Conservation (phyloP, 2,888 invertebrate species). For the Trissolcus brochymenae region DNA sequence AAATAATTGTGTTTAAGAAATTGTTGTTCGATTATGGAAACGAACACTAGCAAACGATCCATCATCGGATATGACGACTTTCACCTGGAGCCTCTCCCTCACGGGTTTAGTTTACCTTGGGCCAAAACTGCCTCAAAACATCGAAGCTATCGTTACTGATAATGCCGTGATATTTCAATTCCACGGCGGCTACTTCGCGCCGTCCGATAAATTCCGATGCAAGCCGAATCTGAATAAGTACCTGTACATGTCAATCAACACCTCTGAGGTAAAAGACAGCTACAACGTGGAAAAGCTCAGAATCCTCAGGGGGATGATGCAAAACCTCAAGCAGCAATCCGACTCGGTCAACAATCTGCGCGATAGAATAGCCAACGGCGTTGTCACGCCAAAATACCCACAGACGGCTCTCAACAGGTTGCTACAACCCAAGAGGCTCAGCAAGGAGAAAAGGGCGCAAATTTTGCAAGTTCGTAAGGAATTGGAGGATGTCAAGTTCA, state of each 20-base stretch:
- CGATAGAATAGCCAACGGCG: conserved; percentile 75
- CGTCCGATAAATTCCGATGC: conserved; percentile 76
- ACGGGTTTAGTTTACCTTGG: conserved; percentile 88
- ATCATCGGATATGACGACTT: conserved; percentile 80
- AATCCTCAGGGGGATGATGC: conserved; percentile 76
- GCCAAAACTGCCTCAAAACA: conserved; percentile 82
- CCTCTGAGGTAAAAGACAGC: conserved; percentile 82
- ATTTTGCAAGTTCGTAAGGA: conserved; percentile 82
- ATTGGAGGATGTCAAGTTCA: conserved; percentile 84
- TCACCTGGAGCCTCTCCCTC: conserved; percentile 91
- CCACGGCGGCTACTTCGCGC: conserved; percentile 90
- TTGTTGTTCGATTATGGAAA: conserved; percentile 73
- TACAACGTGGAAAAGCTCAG: conserved; percentile 85
- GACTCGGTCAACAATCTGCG: conserved; percentile 78
- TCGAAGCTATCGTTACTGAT: conserved; percentile 82
- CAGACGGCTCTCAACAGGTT: conserved; percentile 70
- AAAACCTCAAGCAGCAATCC: conserved; percentile 83
- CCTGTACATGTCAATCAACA: conserved; percentile 67
- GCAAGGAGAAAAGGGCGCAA: conserved; percentile 81
- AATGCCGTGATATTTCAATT: conserved; percentile 91
- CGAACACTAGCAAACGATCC: conserved; percentile 65
- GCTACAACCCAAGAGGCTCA: conserved; percentile 78
- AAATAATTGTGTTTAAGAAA: conserved; percentile 62
- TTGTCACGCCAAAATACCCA: conserved; percentile 68
- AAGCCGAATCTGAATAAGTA: conserved; percentile 72